Conservation (phyloP, 2,113 vertebrate genomes). For the Panurus biarmicus region DNA sequence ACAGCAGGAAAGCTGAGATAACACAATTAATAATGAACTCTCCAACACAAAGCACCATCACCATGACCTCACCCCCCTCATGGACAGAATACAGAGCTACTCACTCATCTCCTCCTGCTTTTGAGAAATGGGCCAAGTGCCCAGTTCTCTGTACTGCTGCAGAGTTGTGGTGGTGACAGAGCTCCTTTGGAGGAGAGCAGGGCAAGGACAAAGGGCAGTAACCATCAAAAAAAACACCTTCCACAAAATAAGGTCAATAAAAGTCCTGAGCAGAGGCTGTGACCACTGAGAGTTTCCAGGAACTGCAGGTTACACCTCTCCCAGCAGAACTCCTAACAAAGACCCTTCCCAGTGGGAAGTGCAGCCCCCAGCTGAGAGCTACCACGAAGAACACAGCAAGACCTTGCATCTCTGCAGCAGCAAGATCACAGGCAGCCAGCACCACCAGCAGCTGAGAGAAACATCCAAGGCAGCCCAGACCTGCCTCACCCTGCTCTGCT, state of each 20-base stretch:
- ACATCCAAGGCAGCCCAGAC: neutral
- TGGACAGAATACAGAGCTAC: neutral
- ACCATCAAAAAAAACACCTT: neutral
- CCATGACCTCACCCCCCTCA: neutral
- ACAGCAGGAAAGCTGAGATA: neutral
- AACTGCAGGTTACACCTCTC: neutral
- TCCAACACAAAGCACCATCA: neutral
- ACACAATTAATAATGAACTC: constrained; percentile 14
- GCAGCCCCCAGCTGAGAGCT: neutral
- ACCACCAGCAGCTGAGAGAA: neutral
- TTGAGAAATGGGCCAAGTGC: neutral
- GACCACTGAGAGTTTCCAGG: neutral
- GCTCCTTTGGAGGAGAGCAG: neutral
- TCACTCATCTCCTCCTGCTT: neutral
- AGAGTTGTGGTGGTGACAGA: neutral
- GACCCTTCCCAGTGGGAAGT: neutral
- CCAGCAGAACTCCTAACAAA: neutral
- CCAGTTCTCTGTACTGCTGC: neutral
- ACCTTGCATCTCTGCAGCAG: neutral
- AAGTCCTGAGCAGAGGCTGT: neutral
- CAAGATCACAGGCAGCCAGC: neutral
- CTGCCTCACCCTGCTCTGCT: neutral
- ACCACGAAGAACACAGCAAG: neutral
- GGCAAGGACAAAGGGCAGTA: neutral
- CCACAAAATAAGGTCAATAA: neutral